Conservation (phyloP, 2,797 vertebrate species). For the Simalia tracyae region DNA sequence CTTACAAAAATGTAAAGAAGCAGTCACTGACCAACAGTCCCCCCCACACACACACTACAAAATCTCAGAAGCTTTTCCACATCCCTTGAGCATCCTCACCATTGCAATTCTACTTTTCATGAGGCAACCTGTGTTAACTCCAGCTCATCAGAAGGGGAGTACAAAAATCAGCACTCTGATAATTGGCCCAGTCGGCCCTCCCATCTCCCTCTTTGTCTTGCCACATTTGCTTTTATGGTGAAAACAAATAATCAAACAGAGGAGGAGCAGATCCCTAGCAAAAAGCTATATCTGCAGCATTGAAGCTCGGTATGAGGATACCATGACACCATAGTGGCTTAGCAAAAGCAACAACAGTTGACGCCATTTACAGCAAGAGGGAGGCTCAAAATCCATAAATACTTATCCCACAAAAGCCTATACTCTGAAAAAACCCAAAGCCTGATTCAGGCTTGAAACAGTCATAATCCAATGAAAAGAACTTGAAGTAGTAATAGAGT, state of each 20-base stretch:
- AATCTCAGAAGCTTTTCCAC: neutral
- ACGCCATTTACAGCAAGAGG: neutral
- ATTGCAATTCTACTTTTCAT: neutral
- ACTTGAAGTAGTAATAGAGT: neutral
- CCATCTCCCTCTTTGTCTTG: no score
- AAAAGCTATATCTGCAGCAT: no score
- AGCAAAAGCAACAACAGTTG: neutral
- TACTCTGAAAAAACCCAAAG: neutral
- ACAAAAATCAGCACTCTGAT: neutral
- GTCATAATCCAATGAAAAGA: neutral
- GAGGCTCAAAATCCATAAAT: neutral
- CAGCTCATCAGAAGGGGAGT: neutral
- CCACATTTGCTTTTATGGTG: neutral
- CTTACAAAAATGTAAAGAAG: neutral
- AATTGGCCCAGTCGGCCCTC: neutral
- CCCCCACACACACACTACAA: neutral
- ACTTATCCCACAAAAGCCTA: neutral
- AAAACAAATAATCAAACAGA: neutral
- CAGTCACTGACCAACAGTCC: neutral
- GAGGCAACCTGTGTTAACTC: neutral
- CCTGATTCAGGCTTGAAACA: neutral
- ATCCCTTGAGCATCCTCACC: neutral
- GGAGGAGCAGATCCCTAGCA: neutral
- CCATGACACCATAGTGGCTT: neutral
- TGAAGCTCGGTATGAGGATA: neutral